phyloP scores from a whole-genome alignment of 2,113 vertebrate genomes.

The Spea bombifrons region DNA sequence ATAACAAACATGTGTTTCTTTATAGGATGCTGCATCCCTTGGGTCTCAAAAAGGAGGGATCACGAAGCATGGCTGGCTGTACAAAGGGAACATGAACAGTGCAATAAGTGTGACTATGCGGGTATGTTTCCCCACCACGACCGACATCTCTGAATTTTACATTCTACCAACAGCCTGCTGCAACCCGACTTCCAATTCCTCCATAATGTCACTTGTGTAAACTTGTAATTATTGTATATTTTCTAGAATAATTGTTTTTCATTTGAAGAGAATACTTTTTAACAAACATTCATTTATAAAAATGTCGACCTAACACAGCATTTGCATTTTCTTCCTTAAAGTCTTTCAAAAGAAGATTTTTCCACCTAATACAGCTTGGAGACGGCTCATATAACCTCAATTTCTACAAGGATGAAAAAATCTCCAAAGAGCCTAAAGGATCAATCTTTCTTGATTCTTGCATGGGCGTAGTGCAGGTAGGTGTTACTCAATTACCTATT shows the following conservation, averaged over 20 bases:
- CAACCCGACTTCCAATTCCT: too few species aligned
- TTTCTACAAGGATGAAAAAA: slow-evolving; percentile 99
- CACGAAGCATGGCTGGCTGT: slow-evolving; percentile 94
- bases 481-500: neutral
- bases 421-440: slow-evolving; percentile 97
- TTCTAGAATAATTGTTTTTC: too few species aligned
- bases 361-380: slow-evolving; percentile 92
- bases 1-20: neutral
- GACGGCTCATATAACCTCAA: slow-evolving; percentile 97
- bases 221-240: neutral
- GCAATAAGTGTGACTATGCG: slow-evolving; percentile 98
- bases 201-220: neutral
- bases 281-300: neutral
- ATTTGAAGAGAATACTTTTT: neutral
- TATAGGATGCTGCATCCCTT: slow-evolving; percentile 90
- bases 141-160: neutral
- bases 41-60: slow-evolving; percentile 96
- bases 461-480: slow-evolving; percentile 97
- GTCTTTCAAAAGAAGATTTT: slow-evolving; percentile 98
- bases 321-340: slow-evolving; percentile 57
- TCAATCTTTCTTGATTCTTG: slow-evolving; percentile 98
- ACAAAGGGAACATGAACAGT: slow-evolving; percentile 98
- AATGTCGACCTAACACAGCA: neutral
- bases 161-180: neutral
- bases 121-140: slow-evolving; percentile 67